These are phyloP conservation scores for Nephrotoma guestfalica DNA, from an alignment of 2,888 invertebrate genomes.

Conservation along the genomic window DNA sequence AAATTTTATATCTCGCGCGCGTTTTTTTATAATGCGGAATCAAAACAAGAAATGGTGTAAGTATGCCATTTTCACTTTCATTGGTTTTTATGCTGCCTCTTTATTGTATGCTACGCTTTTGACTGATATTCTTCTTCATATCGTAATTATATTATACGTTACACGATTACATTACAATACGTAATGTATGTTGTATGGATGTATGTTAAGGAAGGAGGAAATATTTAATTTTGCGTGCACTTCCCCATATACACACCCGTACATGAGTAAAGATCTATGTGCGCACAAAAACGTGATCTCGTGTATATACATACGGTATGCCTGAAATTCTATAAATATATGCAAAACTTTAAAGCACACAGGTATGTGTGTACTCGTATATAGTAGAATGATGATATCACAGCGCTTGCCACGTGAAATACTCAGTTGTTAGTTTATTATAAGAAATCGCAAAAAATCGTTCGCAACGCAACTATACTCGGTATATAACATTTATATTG, in stretches of 20 bases:
- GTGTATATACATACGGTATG: background rate
- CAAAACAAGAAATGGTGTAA: background rate
- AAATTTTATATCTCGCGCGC: background rate
- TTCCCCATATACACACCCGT: background rate
- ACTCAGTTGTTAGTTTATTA: background rate
- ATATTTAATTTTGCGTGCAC: background rate
- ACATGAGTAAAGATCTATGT: background rate
- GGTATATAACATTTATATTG: background rate
- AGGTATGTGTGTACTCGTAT: background rate
- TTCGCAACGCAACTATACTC: background rate
- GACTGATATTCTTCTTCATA: background rate
- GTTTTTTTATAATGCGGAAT: background rate
- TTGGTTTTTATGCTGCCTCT: background rate
- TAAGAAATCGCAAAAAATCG: background rate
- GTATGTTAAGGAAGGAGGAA: background rate
- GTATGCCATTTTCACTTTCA: background rate
- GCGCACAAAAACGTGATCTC: background rate
- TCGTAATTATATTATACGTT: background rate
- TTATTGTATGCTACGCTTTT: background rate
- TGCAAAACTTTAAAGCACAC: background rate
- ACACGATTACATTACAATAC: background rate
- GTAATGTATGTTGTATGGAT: background rate
- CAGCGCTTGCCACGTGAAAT: background rate
- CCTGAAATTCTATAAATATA: background rate
- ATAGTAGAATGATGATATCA: background rate